phyloP scores from a whole-genome alignment of 2,797 vertebrate species.

The Hypotaenidia okinawae region DNA sequence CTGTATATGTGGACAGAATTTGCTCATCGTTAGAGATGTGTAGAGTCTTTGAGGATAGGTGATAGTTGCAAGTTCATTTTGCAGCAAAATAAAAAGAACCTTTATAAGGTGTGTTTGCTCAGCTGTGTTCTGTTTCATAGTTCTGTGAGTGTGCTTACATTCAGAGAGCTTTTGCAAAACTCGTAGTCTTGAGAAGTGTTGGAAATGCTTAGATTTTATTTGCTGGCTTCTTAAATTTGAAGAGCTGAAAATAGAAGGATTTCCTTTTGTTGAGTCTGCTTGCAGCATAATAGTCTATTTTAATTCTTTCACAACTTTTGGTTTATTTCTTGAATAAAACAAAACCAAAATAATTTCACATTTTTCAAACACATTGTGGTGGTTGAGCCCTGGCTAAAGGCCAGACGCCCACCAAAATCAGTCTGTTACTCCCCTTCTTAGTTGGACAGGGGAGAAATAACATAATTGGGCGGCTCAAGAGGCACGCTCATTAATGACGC shows the following conservation, averaged over 20 bases:
- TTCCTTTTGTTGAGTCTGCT: neutral
- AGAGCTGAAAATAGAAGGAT: neutral
- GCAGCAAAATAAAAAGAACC: neutral
- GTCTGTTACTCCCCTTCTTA: no score
- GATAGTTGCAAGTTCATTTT: neutral
- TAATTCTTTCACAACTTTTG: neutral
- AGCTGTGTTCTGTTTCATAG: neutral
- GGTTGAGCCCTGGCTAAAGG: no score
- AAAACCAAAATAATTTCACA: neutral
- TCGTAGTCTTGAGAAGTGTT: neutral
- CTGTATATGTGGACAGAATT: rapidly evolving
- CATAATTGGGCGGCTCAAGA: no score
- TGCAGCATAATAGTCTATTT: neutral
- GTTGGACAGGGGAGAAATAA: no score
- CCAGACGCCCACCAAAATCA: no score
- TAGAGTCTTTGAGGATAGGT: neutral
- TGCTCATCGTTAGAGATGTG: rapidly evolving
- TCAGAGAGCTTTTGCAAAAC: neutral
- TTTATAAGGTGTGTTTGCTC: neutral
- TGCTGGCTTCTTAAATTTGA: neutral
- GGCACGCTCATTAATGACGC: no score
- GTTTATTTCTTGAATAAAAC: neutral
- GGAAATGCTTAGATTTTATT: neutral
- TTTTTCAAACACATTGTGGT: neutral
- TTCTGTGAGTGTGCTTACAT: neutral